A percentile compares a stretch with the other conserved stretches of the same genome.
Evolutionary conservation across 1,140 invertebrate genomes (phyloP).

Genomic region (Drosophila carrolli): DNA sequence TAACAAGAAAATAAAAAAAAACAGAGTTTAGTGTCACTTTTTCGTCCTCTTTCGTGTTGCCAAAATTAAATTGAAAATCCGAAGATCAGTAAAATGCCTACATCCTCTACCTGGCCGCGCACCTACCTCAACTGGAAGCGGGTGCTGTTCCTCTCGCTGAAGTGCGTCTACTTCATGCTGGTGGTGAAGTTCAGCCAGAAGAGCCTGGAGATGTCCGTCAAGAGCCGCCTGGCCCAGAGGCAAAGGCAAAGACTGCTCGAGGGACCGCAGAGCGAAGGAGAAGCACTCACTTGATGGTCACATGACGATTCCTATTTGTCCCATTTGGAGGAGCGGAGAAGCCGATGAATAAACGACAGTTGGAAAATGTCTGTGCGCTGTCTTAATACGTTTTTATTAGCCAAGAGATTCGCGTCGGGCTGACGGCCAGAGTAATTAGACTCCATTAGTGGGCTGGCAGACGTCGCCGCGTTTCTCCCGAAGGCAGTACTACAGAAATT

Average conservation of each 20-base stretch:
- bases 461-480: conserved; percentile 27
- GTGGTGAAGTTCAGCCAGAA: conserved; percentile 18
- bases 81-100: conserved; percentile 8
- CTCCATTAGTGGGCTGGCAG: conserved; percentile 68
- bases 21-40: conserved; percentile 1
- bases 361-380: conserved; percentile 36
- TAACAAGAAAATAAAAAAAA: neutral
- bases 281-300: conserved; percentile 19
- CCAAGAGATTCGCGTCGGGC: conserved; percentile 49
- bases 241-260: neutral
- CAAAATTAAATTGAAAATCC: neutral
- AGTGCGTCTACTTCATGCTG: conserved; percentile 41
- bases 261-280: neutral
- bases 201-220: neutral
- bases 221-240: neutral
- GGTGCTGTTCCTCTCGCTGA: conserved; percentile 23
- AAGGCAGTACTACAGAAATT: conserved; percentile 40
- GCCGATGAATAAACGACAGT: conserved; percentile 66
- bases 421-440: conserved; percentile 70
- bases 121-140: conserved; percentile 44
- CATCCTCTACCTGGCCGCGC: neutral
- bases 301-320: conserved; percentile 24
- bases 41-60: too few species aligned
- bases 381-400: conserved; percentile 77
- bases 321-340: conserved; percentile 14